phyloP scores from a whole-genome alignment of 2,888 invertebrate genomes.

The Exephanes ischioxanthus region DNA sequence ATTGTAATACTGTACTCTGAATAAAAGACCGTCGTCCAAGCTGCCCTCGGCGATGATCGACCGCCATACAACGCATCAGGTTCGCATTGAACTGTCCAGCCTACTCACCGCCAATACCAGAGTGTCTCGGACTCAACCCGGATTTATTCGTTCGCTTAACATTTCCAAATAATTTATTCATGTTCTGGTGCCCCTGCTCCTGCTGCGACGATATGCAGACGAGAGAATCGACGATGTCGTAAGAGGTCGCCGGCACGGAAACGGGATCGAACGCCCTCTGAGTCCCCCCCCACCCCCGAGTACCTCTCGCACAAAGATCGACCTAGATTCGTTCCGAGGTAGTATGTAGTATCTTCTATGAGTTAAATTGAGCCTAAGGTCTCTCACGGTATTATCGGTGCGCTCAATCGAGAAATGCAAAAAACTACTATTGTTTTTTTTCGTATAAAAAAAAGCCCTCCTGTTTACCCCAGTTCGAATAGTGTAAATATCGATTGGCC shows the following conservation, averaged over 20 bases:
- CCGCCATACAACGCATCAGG: slow-evolving; percentile 13
- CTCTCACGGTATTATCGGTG: slow-evolving; percentile 26
- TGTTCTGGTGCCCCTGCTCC: slow-evolving; percentile 4
- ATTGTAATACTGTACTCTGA: slow-evolving; percentile 13
- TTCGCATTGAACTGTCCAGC: slow-evolving; percentile 18
- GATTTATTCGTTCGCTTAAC: slow-evolving; percentile 44
- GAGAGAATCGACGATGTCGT: slow-evolving; percentile 33
- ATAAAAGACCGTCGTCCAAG: slow-evolving; percentile 14
- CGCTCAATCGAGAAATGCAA: slow-evolving; percentile 27
- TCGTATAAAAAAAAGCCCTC: background rate
- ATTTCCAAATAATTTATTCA: slow-evolving; percentile 27
- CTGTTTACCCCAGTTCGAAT: slow-evolving; percentile 4
- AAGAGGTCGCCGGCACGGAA: slow-evolving; percentile 48
- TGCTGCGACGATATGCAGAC: slow-evolving; percentile 20
- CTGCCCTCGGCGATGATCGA: slow-evolving; percentile 13
- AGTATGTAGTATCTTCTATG: slow-evolving; percentile 25
- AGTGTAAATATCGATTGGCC: slow-evolving; percentile 3
- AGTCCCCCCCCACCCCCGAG: slow-evolving; percentile 26
- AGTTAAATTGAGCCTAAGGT: slow-evolving; percentile 55
- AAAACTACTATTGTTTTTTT: background rate
- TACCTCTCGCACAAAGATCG: slow-evolving; percentile 47
- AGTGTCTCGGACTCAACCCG: slow-evolving; percentile 48
- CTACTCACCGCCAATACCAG: slow-evolving; percentile 13
- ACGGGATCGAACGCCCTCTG: slow-evolving; percentile 40
- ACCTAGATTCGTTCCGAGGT: slow-evolving; percentile 58